These are phyloP conservation scores for Azorinus chamasolen DNA, from an alignment of 2,888 invertebrate species.

Conservation along the genomic window DNA sequence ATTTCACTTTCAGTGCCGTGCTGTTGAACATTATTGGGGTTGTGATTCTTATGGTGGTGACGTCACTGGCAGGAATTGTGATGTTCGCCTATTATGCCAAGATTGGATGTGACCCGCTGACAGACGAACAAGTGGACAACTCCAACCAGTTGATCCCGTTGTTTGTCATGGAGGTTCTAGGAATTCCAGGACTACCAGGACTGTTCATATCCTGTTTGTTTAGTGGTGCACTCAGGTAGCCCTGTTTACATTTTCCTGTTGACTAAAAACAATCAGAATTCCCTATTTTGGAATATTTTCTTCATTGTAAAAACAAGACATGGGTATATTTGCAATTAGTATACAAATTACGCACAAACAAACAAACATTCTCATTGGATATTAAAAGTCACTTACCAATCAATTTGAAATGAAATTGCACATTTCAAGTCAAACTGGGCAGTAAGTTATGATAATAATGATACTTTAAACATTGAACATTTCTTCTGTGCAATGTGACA, in stretches of 20 bases:
- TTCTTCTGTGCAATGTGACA: too few species aligned
- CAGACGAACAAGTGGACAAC: slow-evolving; percentile 64
- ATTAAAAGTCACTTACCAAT: too few species aligned
- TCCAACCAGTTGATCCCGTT: slow-evolving; percentile 75
- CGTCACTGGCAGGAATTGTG: slow-evolving; percentile 72
- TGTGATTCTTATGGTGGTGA: slow-evolving; percentile 62
- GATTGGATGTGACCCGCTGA: slow-evolving; percentile 73
- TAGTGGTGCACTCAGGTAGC: slow-evolving; percentile 75
- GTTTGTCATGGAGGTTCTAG: slow-evolving; percentile 74
- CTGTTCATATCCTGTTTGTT: slow-evolving; percentile 76
- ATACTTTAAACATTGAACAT: too few species aligned
- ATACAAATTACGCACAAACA: too few species aligned
- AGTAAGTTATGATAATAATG: too few species aligned
- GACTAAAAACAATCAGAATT: too few species aligned
- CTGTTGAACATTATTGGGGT: slow-evolving; percentile 73
- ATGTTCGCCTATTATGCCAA: slow-evolving; percentile 75
- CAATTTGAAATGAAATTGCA: too few species aligned
- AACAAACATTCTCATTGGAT: too few species aligned
- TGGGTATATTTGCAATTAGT: too few species aligned
- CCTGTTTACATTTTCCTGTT: not conserved
- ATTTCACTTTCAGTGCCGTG: slow-evolving; percentile 65
- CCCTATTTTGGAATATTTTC: too few species aligned
- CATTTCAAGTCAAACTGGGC: too few species aligned
- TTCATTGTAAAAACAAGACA: too few species aligned
- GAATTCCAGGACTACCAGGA: slow-evolving; percentile 74